These are phyloP conservation scores for Sebastiscus tertius DNA, from an alignment of 2,797 vertebrate genomes.

Conservation along the genomic window DNA sequence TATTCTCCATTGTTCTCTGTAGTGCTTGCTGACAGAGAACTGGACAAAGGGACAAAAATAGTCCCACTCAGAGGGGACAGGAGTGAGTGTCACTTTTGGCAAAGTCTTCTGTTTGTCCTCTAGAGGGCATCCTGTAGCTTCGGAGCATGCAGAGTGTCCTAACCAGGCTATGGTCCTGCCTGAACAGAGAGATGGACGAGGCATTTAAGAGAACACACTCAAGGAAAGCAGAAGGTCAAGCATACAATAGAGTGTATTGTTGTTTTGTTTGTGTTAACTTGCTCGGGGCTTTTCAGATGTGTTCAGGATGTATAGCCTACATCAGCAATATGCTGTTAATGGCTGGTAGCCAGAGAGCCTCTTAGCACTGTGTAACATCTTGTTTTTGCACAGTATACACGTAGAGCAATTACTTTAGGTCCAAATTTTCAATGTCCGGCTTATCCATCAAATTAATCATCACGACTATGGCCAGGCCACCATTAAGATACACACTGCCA, in stretches of 20 bases:
- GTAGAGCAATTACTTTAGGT: not conserved
- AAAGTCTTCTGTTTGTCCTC: slow-evolving; percentile 20
- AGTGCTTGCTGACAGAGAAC: slow-evolving; percentile 47
- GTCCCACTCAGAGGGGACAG: slow-evolving; percentile 10
- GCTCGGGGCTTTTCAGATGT: not conserved
- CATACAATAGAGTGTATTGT: not conserved
- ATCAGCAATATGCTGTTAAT: not conserved
- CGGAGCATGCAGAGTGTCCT: not conserved
- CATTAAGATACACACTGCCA: not conserved
- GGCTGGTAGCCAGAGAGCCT: not conserved
- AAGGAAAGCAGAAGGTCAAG: slow-evolving; percentile 2
- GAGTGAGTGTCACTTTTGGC: slow-evolving; percentile 20
- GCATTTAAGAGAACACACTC: not conserved
- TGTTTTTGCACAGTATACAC: not conserved
- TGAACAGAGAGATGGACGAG: not conserved
- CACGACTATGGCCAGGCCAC: not conserved
- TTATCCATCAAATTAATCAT: not conserved
- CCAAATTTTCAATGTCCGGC: not conserved
- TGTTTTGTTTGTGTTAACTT: not conserved
- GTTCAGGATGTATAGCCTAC: not conserved
- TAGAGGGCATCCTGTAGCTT: slow-evolving; percentile 55
- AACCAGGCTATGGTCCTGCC: not conserved
- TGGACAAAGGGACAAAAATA: slow-evolving; percentile 63
- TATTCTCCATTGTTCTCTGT: slow-evolving; percentile 66
- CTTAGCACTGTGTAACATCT: not conserved